Evolutionary conservation across 2,113 vertebrate species (phyloP), one percentile per base, ranked within the genome.

Genomic region (Hippocampus abdominalis): DNA sequence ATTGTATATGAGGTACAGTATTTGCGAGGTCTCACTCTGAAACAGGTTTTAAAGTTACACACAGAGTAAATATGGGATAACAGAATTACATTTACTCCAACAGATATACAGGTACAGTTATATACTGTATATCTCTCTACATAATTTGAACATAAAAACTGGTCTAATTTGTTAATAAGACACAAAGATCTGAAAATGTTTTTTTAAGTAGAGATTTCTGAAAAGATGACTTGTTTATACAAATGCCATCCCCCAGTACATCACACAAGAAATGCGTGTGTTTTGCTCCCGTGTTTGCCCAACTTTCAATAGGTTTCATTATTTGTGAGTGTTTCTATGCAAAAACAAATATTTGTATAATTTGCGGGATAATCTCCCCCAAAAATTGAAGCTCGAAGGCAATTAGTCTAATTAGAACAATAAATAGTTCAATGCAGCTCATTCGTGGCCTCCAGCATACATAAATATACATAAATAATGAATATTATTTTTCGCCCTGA

Each of bases 391-490:
- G 5, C 32, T 48, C 23, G 36, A 40, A 39, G 25, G 16, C 46
- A 78, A 40, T 70, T 70, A 66, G 46, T 39, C 15, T 39, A n/a
- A 70, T 62, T 42, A 59, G 59, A 44, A 29, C 23, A 68, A 64
- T 29, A 51, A 29, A 29, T 15, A 49, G 49, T 62, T 53, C 23
- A 72, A 66, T 21, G 29, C 9, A 6, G 20, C 15, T 62, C 56
- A 76, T 73, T 59, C 21, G 49, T 70, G 39, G 64, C 49, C 73
- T 32, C 5, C 57, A 60, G 59, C 57, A 60, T 56, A 13, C 29
- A 53, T 25, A 74, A 57, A 71, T 56, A 60, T 56, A 13, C 29
- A 53, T 25, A 74, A 57, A 71, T 56, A 64, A 70, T 18, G 8
- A n/a, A 63, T 15, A 2, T 53, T 36, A 11, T 70, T 64, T 68